Evolutionary conservation across 2,113 vertebrate species (phyloP).

Genomic region (Otolemur garnettii): DNA sequence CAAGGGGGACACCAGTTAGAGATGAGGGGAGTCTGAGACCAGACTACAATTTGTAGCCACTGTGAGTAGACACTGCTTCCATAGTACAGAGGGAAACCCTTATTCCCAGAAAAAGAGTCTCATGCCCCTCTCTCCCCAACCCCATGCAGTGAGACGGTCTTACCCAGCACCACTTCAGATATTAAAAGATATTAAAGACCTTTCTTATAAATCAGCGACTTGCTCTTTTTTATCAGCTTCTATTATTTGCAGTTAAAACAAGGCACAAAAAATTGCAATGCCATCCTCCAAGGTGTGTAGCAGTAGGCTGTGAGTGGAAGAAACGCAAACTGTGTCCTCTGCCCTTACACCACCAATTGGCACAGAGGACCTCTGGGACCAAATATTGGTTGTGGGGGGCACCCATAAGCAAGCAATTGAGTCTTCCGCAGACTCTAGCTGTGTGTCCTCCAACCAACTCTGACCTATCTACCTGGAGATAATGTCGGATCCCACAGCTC

Average conservation of each 20-base stretch:
- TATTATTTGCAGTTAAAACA: background rate
- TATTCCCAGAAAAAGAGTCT: background rate
- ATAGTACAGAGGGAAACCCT: background rate
- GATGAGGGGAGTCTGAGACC: background rate
- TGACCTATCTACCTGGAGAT: background rate
- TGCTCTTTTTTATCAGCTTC: background rate
- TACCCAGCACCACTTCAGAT: background rate
- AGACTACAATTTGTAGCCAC: background rate
- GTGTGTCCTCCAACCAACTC: background rate
- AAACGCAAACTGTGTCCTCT: background rate
- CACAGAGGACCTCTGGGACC: background rate
- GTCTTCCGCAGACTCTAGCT: background rate
- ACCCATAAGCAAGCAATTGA: background rate
- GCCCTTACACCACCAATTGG: background rate
- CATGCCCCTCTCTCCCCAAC: background rate
- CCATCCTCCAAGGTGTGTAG: background rate
- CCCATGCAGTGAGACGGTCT: background rate
- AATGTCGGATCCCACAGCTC: background rate
- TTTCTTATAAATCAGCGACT: background rate
- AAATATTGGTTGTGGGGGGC: background rate
- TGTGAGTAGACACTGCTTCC: background rate
- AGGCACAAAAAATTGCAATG: rapidly evolving
- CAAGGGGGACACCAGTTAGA: background rate
- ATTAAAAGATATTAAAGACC: background rate
- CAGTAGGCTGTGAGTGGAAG: background rate